These are phyloP conservation scores for Zaprionus lineosus DNA, from an alignment of 2,888 invertebrate genomes.

Conservation along the genomic window DNA sequence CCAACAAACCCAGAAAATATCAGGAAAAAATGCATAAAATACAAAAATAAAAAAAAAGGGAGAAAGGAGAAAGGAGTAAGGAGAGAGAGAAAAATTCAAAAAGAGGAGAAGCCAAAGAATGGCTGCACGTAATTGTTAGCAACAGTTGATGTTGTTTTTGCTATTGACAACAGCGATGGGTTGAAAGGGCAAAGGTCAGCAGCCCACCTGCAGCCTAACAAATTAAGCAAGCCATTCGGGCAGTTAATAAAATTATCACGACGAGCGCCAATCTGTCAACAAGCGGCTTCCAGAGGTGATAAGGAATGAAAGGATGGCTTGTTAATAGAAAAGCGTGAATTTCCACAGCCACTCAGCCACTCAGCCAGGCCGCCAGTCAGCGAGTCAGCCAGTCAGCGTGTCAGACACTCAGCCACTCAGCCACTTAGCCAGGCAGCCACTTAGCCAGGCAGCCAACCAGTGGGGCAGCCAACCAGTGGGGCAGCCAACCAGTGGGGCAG, in stretches of 20 bases:
- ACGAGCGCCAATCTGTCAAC: conserved; percentile 7
- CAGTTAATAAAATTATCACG: conserved; percentile 24
- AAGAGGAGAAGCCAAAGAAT: too few species aligned
- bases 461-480: too few species aligned
- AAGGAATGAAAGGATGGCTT: conserved; percentile 3
- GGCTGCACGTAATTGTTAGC: conserved; percentile 49
- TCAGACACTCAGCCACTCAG: background rate
- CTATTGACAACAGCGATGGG: conserved; percentile 3
- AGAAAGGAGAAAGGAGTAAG: too few species aligned
- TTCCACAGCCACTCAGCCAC: too few species aligned
- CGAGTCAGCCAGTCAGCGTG: background rate
- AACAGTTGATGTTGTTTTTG: conserved; percentile 22
- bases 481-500: too few species aligned
- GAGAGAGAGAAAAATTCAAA: too few species aligned
- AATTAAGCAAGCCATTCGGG: conserved; percentile 25
- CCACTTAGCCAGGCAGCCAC: background rate
- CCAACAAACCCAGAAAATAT: too few species aligned
- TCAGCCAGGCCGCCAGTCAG: too few species aligned
- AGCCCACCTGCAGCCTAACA: background rate
- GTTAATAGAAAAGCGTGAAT: conserved; percentile 8
- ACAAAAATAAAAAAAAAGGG: too few species aligned
- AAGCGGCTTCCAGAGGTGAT: conserved; percentile 4
- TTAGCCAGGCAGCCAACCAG: background rate
- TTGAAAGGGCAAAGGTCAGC: conserved; percentile 27
- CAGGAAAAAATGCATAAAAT: too few species aligned